Evolutionary conservation across 2,113 vertebrate genomes (phyloP).

Genomic region (Hemiprocne comata): DNA sequence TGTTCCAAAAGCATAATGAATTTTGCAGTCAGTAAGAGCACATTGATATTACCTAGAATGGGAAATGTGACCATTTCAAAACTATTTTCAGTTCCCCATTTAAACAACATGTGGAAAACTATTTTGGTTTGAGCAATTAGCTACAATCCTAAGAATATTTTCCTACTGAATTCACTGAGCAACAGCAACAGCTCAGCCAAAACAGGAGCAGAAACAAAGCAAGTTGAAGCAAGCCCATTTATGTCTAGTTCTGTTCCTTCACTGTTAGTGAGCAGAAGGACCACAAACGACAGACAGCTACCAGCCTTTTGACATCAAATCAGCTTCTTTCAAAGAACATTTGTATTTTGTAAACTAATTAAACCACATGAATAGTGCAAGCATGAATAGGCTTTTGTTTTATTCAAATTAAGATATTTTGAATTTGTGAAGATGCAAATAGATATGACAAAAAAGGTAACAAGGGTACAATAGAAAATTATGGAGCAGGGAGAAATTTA

Average conservation of each 20-base stretch:
- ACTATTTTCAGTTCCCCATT: background rate
- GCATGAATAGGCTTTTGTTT: constrained; percentile 54
- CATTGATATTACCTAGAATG: background rate
- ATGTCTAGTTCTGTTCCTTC: background rate
- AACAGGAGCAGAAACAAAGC: constrained; percentile 3
- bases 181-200: background rate
- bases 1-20: background rate
- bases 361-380: constrained; percentile 16
- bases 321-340: constrained; percentile 39
- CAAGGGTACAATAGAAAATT: constrained; percentile 40
- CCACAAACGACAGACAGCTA: background rate
- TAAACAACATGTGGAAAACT: background rate
- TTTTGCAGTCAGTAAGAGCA: background rate
- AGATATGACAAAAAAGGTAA: constrained; percentile 56
- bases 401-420: constrained; percentile 48
- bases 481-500: constrained; percentile 38
- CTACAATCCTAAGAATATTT: background rate
- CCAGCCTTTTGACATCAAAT: constrained; percentile 8
- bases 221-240: constrained; percentile 21
- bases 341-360: constrained; percentile 61
- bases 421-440: constrained; percentile 37
- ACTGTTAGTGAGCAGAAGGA: background rate
- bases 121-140: background rate
- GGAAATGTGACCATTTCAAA: background rate
- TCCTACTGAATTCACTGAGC: background rate